Evolutionary conservation across 2,113 vertebrate species (phyloP).

Genomic region (Otis tarda): DNA sequence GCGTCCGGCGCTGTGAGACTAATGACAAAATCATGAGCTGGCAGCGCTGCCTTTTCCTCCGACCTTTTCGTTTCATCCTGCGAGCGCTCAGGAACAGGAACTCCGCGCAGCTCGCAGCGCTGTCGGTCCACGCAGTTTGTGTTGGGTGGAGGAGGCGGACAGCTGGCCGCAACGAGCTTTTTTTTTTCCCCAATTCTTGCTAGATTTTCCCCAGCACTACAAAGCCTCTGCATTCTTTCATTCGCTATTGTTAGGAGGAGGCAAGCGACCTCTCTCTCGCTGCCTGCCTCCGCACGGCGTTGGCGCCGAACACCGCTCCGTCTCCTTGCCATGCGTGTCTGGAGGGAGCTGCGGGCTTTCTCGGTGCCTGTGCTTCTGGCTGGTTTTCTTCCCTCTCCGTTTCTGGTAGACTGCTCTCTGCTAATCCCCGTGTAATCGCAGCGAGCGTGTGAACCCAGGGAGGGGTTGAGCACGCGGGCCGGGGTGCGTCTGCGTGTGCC

Average conservation of each 20-base stretch:
- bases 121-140: not conserved
- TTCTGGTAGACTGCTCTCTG: not conserved
- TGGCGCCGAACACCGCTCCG: rapidly evolving
- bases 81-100: not conserved
- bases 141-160: not conserved
- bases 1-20: not conserved
- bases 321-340: rapidly evolving
- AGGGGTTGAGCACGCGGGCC: rapidly evolving
- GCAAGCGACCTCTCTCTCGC: rapidly evolving
- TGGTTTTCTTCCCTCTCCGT: not conserved
- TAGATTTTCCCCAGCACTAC: not conserved
- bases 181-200: not conserved
- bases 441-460: rapidly evolving
- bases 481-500: not conserved
- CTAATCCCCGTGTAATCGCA: not conserved
- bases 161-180: not conserved
- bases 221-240: not conserved
- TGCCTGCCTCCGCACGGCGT: not conserved
- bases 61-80: not conserved
- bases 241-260: not conserved
- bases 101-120: not conserved
- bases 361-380: not conserved
- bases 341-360: not conserved
- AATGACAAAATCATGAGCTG: constrained; percentile 56
- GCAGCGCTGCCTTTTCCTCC: constrained; percentile 27